Percentiles rank a stretch among this genome's conserved stretches.
phyloP scores from a whole-genome alignment of 2,113 vertebrate species.

The Uria aalge region DNA sequence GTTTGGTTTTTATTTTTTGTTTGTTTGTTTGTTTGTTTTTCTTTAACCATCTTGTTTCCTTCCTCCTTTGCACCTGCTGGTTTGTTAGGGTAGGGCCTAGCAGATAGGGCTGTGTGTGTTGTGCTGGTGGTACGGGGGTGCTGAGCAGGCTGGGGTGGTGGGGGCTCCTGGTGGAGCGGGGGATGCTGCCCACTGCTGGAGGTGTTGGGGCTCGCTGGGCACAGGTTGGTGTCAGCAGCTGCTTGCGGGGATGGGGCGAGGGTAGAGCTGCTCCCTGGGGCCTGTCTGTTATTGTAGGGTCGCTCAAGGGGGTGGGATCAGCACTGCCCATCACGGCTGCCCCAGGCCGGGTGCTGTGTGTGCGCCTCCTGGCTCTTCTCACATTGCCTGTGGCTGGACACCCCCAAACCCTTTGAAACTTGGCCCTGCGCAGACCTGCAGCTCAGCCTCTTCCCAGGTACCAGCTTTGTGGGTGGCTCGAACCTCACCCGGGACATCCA shows the following conservation, averaged over 20 bases:
- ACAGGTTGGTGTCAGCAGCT: background rate
- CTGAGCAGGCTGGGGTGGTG: background rate
- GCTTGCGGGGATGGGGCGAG: background rate
- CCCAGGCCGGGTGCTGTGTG: accelerated
- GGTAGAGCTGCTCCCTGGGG: background rate
- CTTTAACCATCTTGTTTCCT: background rate
- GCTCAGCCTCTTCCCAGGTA: background rate
- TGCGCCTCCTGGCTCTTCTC: background rate
- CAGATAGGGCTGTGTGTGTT: background rate
- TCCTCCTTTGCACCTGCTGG: background rate
- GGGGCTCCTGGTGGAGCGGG: background rate
- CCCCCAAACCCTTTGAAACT: background rate
- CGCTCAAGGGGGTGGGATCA: background rate
- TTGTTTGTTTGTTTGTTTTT: too few species aligned
- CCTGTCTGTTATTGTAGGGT: background rate
- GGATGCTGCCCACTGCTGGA: background rate
- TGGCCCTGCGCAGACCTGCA: background rate
- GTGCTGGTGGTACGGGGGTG: background rate
- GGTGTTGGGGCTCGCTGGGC: background rate
- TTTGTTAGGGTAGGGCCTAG: background rate
- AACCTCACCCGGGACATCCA: background rate
- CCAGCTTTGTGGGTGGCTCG: background rate
- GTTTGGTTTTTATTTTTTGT: background rate
- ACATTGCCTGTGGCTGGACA: background rate
- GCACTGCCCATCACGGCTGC: background rate